phyloP scores from a whole-genome alignment of 2,888 invertebrate genomes.

The Drosophila monieri region DNA sequence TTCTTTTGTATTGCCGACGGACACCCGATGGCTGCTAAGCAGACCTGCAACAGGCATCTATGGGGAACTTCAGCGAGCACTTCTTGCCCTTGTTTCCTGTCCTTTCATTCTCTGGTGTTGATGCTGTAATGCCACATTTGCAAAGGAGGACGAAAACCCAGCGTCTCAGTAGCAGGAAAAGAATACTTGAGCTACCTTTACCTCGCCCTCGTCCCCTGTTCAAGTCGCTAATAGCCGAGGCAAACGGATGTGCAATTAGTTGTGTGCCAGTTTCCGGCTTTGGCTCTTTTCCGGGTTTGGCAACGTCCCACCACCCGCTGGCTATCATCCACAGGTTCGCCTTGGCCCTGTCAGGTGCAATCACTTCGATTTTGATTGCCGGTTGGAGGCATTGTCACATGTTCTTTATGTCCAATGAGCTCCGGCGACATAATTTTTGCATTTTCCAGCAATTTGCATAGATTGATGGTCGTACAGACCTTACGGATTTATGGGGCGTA shows the following conservation, averaged over 20 bases:
- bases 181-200: conserved; percentile 61
- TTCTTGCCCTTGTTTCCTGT: conserved; percentile 25
- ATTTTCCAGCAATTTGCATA: conserved; percentile 72
- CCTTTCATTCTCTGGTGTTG: conserved; percentile 76
- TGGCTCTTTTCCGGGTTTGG: conserved; percentile 15
- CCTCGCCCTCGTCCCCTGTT: conserved; percentile 30
- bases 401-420: conserved; percentile 44
- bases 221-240: conserved; percentile 75
- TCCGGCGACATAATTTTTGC: conserved; percentile 74
- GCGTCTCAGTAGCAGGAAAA: conserved; percentile 37
- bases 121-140: conserved; percentile 78
- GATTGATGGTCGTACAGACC: conserved; percentile 9
- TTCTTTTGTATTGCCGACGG: conserved; percentile 56
- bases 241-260: conserved; percentile 82
- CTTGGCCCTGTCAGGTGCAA: conserved; percentile 70
- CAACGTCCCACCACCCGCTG: conserved; percentile 25
- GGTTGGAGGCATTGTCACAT: conserved; percentile 24
- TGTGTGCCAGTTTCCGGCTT: conserved; percentile 78
- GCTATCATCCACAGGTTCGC: conserved; percentile 36
- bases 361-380: conserved; percentile 44
- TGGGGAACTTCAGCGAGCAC: conserved; percentile 52
- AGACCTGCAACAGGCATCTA: conserved; percentile 13
- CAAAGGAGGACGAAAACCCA: conserved; percentile 50
- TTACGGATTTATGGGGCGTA: conserved; percentile 48
- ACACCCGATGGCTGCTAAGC: conserved; percentile 11